Base-by-base conservation (phyloP, 2,888 invertebrate genomes). In the Deilephila elpenor region DNA sequence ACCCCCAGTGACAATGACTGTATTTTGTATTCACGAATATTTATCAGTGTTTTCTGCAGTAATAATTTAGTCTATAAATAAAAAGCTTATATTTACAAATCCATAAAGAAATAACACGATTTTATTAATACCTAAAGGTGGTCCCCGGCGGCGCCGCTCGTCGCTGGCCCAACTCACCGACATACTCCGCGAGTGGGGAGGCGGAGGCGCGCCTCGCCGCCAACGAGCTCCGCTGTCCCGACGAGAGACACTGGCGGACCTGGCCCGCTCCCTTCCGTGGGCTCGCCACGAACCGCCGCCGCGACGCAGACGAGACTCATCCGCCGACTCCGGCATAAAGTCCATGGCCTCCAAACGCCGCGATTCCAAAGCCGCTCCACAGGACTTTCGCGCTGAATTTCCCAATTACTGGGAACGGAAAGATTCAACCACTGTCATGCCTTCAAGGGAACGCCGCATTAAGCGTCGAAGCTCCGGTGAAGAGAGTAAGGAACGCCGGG, bases 151-250 rank as follows among this genome's bases (percentile, higher is more conserved):
- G 5, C 96, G 98, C 25, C 96, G 98, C 73, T 98, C 98, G 78
- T 98, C 98, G 3, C 91, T 98, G 76, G 98, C 98, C 20, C 98
- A 98, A 89, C 95, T 98, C 76, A 98, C 98, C 75, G 98, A 98
- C 89, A 97, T 98, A 74, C 90, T 98, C 70, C 96, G 98, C 73
- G 98, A 98, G 95, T 98, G 98, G 98, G 97, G 98, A 77, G 96
- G 96, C 5, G 96, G 96, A 74, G 95, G 90, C 79, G 84, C 89
- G n/a, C 93, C 92, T 1, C 89, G 94, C 5, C 94, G 96, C 53
- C 95, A 95, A 77, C 92, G 96, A 71, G 96, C 96, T 6, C 97
- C 97, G n/a, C 93, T 98, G 32, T 97, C 97, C 80, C 96, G 98
- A 3, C 95, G 98, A 70, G 98, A 98, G 90, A 98, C 98, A 1